phyloP scores from a whole-genome alignment of 2,888 invertebrate genomes.

The Dendrolimus pini region DNA sequence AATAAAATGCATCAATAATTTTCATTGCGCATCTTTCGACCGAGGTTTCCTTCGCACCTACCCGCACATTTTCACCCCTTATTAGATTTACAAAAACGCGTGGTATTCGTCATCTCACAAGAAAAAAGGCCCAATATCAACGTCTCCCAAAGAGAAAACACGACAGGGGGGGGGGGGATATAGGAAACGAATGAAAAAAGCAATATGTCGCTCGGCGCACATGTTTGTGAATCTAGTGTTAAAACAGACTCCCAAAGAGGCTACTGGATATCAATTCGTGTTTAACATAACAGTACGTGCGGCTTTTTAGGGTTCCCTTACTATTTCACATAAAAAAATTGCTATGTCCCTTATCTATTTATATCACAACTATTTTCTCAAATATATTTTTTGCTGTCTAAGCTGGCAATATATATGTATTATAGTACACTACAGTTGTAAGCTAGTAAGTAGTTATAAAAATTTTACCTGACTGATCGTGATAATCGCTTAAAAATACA shows the following conservation, averaged over 20 bases:
- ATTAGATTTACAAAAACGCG: slow-evolving; percentile 34
- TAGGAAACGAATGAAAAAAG: slow-evolving; percentile 59
- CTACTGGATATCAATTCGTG: slow-evolving; percentile 53
- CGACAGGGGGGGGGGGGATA: slow-evolving; percentile 32
- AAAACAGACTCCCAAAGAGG: slow-evolving; percentile 51
- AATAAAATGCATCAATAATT: no score
- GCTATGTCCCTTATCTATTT: no score
- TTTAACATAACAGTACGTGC: slow-evolving; percentile 50
- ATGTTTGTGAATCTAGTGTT: slow-evolving; percentile 53
- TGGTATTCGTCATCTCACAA: slow-evolving; percentile 37
- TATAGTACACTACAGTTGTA: no score
- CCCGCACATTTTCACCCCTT: slow-evolving; percentile 10
- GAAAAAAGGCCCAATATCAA: slow-evolving; percentile 48
- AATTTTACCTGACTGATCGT: no score
- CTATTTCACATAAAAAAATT: no score
- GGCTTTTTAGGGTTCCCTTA: slow-evolving; percentile 1
- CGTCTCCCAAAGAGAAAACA: slow-evolving; percentile 48
- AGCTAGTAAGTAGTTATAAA: no score
- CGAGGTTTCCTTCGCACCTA: no score
- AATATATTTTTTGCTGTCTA: no score
- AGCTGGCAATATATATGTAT: no score
- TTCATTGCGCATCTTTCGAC: no score
- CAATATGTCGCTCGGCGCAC: slow-evolving; percentile 54
- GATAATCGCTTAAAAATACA: no score
- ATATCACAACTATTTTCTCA: no score